Conservation (phyloP, 2,888 invertebrate genomes). For the Atethmia centrago region DNA sequence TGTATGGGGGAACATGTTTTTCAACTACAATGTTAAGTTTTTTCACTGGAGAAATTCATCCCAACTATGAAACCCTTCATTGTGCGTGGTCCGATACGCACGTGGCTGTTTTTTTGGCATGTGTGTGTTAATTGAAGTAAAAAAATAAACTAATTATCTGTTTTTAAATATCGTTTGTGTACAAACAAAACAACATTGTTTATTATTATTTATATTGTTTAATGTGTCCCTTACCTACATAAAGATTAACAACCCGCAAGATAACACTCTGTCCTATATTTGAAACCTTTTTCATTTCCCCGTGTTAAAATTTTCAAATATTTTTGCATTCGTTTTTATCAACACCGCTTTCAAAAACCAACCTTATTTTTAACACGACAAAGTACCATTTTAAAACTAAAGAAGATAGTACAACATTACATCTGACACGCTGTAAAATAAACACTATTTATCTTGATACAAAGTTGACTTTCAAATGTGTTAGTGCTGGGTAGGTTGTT, state of each 20-base stretch:
- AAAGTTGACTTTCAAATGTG: conserved; percentile 51
- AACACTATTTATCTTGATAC: conserved; percentile 22
- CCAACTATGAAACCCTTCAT: accelerated
- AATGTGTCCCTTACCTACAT: conserved; percentile 56
- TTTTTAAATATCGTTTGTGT: not conserved
- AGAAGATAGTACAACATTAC: conserved; percentile 20
- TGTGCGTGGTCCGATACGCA: too few species aligned
- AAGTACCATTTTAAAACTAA: conserved; percentile 40
- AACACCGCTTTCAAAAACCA: conserved; percentile 1
- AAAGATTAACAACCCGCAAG: conserved; percentile 60
- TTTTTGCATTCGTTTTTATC: conserved; percentile 55
- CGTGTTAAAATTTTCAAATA: conserved; percentile 67
- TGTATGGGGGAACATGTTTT: too few species aligned
- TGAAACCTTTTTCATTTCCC: conserved; percentile 64
- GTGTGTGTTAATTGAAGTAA: too few species aligned
- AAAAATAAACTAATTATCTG: not conserved
- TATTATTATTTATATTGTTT: conserved; percentile 44
- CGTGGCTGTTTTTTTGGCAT: too few species aligned
- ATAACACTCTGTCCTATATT: conserved; percentile 55
- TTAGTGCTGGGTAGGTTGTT: conserved; percentile 42
- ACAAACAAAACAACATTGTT: conserved; percentile 18
- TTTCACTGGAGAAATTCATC: too few species aligned
- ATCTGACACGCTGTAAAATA: conserved; percentile 21
- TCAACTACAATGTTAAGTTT: too few species aligned
- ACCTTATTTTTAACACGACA: conserved; percentile 4